A percentile compares a stretch with the other conserved stretches of the same genome.
Evolutionary conservation across 1,140 invertebrate genomes (phyloP).

Genomic region (Cryptotermes secundus): DNA sequence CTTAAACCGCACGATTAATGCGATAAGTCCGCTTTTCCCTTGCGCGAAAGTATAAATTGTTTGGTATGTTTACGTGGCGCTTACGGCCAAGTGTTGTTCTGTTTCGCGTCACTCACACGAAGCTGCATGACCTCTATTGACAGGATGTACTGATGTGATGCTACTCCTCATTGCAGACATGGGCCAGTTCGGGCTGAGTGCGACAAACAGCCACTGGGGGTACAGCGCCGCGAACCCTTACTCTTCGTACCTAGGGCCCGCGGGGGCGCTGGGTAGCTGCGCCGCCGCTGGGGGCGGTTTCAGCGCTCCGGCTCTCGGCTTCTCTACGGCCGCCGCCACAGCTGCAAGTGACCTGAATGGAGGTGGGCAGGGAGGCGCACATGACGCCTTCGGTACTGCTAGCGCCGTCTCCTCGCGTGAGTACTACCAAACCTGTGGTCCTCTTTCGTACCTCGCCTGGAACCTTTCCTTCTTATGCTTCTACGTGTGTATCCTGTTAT

Average conservation of each 20-base stretch:
- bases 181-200: conserved; percentile 74
- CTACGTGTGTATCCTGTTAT: background rate
- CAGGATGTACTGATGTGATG: background rate
- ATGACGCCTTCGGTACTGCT: conserved; percentile 58
- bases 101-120: too few relatives aligned
- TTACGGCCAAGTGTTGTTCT: too few relatives aligned
- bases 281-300: conserved; percentile 66
- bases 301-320: conserved; percentile 54
- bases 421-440: conserved; percentile 31
- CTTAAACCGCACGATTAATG: too few relatives aligned
- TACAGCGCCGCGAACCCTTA: conserved; percentile 79
- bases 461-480: too few relatives aligned
- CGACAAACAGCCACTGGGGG: conserved; percentile 78
- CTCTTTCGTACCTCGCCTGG: background rate
- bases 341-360: conserved; percentile 35
- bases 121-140: too few relatives aligned
- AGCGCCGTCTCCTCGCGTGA: conserved; percentile 47
- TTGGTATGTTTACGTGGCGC: too few relatives aligned
- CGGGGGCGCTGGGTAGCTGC: conserved; percentile 58
- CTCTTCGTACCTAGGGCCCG: conserved; percentile 67
- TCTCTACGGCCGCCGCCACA: conserved; percentile 50
- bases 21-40: too few relatives aligned
- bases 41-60: too few relatives aligned
- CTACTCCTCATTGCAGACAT: conserved; percentile 57
- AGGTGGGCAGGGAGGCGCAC: conserved; percentile 46